Evolutionary conservation across 2,888 invertebrate genomes (phyloP), one percentile per base, ranked within the genome.

Genomic region (Helleia helle): DNA sequence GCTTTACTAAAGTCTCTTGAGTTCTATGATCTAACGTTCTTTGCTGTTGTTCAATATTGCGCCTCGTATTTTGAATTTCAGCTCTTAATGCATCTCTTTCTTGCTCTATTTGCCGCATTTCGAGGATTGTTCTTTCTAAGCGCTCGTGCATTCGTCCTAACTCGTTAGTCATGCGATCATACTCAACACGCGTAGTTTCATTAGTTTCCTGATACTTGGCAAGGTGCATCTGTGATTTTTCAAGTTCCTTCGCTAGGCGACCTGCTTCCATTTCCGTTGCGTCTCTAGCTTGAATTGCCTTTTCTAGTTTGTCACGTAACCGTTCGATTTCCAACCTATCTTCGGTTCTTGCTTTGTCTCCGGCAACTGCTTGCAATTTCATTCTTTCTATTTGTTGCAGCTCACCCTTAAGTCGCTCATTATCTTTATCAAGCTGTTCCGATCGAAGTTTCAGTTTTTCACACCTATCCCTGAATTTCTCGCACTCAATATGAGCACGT

Each of bases 211-310:
- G 90, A 57, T 93, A 92, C 71, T 94, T 95, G 22, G 91, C 88
- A 49, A 94, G 86, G 73, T 93, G 92, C 77, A 93, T 88, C 66
- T 94, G 94, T 38, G 93, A 91, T 74, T 94, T 94, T 71, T 94
- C 95, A 42, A 93, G 86, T 76, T 94, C 95, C 65, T 93, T 93
- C 13, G 93, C 93, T 49, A 95, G 77, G 49, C 93, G 87, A 41
- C 93, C 93, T 18, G 93, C 93, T 68, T 95, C 95, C 73, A 93
- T 87, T 83, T 94, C 94, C 4, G 93, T 93, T 36, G 93, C 90
- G 62, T 94, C 94, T 55, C 94, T 87, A 0, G 91, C 90, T 62
- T 91, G 90, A 47, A 94, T 89, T 8, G 94, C 93, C 72, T 94
- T 94, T 62, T 95, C 95, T 40, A 95, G 85, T 66, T 94, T 93